A percentile compares a stretch with the other conserved stretches of the same genome.
Conservation (phyloP, 2,888 invertebrate genomes). For the Glyphotaelius pellucidus region DNA sequence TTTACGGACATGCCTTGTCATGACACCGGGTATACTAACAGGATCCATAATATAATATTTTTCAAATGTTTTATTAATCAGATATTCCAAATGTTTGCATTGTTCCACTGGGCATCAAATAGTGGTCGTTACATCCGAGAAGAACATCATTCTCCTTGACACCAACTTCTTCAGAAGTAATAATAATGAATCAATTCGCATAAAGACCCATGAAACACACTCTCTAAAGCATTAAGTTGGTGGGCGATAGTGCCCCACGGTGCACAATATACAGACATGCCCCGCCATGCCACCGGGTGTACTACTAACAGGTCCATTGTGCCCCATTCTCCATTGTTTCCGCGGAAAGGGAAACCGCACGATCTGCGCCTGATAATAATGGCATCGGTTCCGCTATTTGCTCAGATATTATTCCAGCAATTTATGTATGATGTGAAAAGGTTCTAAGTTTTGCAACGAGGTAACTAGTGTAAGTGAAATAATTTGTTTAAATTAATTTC, state of each 20-base stretch:
- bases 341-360: constrained; percentile 28
- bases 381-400: constrained; percentile 16
- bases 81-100: too few relatives aligned
- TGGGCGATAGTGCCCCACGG: background rate
- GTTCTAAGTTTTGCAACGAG: background rate
- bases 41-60: too few relatives aligned
- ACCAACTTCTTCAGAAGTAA: background rate
- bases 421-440: background rate
- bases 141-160: background rate
- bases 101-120: too few relatives aligned
- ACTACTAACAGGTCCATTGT: background rate
- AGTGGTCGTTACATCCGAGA: background rate
- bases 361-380: constrained; percentile 23
- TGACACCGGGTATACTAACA: too few relatives aligned
- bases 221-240: background rate
- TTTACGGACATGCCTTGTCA: too few relatives aligned
- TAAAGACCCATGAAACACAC: background rate
- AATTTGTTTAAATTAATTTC: background rate
- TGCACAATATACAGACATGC: background rate
- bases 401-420: background rate
- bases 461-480: background rate
- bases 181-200: background rate
- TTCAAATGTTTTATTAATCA: too few relatives aligned
- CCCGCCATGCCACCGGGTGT: background rate
- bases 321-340: constrained; percentile 22